Percentiles rank a stretch among this genome's conserved stretches.
These are phyloP conservation scores for Nomada fabriciana DNA, from an alignment of 2,888 invertebrate species.

Conservation along the genomic window DNA sequence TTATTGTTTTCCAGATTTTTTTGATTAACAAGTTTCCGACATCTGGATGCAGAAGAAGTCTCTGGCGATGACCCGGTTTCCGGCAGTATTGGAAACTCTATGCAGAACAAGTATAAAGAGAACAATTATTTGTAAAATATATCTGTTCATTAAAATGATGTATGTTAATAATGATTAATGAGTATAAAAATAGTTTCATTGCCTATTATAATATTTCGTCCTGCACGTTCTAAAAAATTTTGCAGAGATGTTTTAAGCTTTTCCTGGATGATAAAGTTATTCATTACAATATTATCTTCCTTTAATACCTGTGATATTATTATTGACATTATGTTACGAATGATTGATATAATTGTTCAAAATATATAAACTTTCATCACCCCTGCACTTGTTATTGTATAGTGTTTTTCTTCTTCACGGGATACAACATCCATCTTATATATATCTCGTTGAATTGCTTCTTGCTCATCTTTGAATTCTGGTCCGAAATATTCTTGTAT, in stretches of 20 bases:
- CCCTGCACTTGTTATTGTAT: conserved; percentile 24
- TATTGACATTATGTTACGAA: conserved; percentile 1
- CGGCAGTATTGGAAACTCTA: conserved; percentile 63
- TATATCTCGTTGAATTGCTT: conserved; percentile 73
- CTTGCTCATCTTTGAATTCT: conserved; percentile 61
- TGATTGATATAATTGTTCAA: background rate
- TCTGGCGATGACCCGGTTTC: conserved; percentile 38
- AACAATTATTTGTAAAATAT: conserved; percentile 28
- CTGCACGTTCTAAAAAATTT: conserved; percentile 71
- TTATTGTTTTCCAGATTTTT: conserved; percentile 39
- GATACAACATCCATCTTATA: conserved; percentile 74
- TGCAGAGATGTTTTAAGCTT: conserved; percentile 70
- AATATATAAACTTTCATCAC: conserved; percentile 27
- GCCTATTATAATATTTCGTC: conserved; percentile 52
- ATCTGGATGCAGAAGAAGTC: conserved; percentile 19
- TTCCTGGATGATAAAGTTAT: conserved; percentile 61
- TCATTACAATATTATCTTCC: conserved; percentile 19
- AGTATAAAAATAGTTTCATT: conserved; percentile 29
- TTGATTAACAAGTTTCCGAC: conserved; percentile 33
- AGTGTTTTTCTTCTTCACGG: conserved; percentile 51
- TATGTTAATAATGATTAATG: conserved; percentile 9
- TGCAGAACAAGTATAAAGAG: background rate
- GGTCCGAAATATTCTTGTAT: conserved; percentile 19
- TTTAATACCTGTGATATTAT: conserved; percentile 28
- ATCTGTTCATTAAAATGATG: conserved; percentile 22